Conservation (phyloP, 2,888 invertebrate species). For the Drosophila diplacantha region DNA sequence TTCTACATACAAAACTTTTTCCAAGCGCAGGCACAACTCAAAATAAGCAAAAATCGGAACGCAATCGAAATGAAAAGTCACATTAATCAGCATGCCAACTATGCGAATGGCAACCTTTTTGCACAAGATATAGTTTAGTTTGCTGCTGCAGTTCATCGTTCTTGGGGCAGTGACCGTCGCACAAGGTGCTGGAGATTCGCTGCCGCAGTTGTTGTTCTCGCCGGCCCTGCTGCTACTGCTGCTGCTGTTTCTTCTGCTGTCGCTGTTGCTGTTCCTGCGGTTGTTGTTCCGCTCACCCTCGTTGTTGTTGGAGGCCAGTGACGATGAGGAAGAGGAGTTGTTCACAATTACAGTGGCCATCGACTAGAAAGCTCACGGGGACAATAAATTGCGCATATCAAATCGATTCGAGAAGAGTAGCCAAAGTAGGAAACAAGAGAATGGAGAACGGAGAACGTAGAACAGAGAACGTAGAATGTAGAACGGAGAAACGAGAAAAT, state of each 20-base stretch:
- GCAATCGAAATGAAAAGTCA: slow-evolving; percentile 32
- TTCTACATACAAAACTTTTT: slow-evolving; percentile 41
- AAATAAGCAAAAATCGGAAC: slow-evolving; percentile 29
- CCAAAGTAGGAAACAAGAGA: slow-evolving; percentile 49
- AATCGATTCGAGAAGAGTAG: slow-evolving; percentile 44
- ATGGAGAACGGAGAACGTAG: slow-evolving; percentile 4
- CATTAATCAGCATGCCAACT: slow-evolving; percentile 60
- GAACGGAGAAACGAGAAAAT: slow-evolving; percentile 54
- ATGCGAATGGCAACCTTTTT: slow-evolving; percentile 68
- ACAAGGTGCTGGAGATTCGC: slow-evolving; percentile 5
- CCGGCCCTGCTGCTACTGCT: slow-evolving; percentile 10
- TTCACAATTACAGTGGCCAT: slow-evolving; percentile 53
- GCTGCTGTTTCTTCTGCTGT: background rate
- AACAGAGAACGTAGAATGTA: slow-evolving; percentile 15
- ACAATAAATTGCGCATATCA: slow-evolving; percentile 49
- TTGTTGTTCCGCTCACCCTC: slow-evolving; percentile 45
- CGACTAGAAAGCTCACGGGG: slow-evolving; percentile 55
- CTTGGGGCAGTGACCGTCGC: slow-evolving; percentile 20
- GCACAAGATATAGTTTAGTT: slow-evolving; percentile 68
- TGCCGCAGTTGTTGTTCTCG: slow-evolving; percentile 34
- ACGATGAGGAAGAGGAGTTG: slow-evolving; percentile 36
- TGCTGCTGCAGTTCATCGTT: slow-evolving; percentile 57
- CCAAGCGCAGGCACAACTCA: slow-evolving; percentile 47
- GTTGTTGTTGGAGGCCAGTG: slow-evolving; percentile 57
- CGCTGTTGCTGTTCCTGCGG: slow-evolving; percentile 41